A percentile compares a stretch with the other conserved stretches of the same genome.
Conservation (phyloP, 2,797 vertebrate species). For the Vultur gryphus region DNA sequence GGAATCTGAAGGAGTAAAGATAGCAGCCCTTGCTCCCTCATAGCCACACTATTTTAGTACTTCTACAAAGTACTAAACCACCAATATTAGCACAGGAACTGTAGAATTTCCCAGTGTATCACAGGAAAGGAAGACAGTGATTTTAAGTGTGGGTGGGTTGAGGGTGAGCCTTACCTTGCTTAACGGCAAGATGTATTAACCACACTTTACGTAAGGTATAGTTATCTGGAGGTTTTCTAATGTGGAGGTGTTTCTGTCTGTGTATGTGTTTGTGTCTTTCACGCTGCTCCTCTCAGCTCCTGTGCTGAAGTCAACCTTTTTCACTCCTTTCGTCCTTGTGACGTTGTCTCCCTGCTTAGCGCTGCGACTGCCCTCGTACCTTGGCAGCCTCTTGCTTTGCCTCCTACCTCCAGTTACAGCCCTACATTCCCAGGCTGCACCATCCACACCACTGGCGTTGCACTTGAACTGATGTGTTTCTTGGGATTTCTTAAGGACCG, state of each 20-base stretch:
- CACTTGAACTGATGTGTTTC: background rate
- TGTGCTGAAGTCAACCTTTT: background rate
- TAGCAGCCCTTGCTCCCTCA: fast-evolving
- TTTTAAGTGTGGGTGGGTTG: background rate
- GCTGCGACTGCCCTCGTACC: background rate
- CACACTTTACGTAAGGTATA: background rate
- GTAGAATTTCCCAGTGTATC: background rate
- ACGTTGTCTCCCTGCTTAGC: background rate
- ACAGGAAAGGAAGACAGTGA: background rate
- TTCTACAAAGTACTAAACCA: background rate
- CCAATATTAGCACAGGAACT: background rate
- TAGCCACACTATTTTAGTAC: background rate
- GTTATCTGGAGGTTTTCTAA: background rate
- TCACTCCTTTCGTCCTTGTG: background rate
- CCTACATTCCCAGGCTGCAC: background rate
- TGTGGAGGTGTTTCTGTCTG: background rate
- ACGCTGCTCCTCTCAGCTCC: background rate
- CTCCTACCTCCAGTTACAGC: background rate
- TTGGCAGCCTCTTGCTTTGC: background rate
- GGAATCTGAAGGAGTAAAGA: background rate
- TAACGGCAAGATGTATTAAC: background rate
- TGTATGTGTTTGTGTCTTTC: background rate
- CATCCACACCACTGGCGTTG: background rate
- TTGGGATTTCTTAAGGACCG: background rate
- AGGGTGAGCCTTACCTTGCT: background rate